Evolutionary conservation across 2,113 vertebrate genomes (phyloP).

Genomic region (Gorsachius goisagi): DNA sequence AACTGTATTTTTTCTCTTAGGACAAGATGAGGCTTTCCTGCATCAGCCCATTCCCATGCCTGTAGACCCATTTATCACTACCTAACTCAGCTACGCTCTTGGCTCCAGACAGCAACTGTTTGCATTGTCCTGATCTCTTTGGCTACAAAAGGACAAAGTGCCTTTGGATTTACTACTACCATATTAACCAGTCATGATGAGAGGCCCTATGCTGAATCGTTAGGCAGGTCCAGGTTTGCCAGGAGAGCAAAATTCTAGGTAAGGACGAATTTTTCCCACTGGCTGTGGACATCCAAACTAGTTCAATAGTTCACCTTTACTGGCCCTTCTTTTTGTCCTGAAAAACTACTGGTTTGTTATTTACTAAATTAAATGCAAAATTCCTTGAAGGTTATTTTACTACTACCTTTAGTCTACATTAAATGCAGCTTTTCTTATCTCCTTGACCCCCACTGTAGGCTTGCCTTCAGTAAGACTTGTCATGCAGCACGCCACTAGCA

Average conservation of each 20-base stretch:
- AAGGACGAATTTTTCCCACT: neutral
- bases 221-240: neutral
- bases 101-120: neutral
- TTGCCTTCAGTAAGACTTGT: neutral
- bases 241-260: neutral
- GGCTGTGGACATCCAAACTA: neutral
- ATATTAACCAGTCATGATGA: neutral
- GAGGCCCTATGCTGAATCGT: neutral
- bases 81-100: neutral
- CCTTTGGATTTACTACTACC: neutral
- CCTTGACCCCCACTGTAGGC: neutral
- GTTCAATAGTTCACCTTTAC: neutral
- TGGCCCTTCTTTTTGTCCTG: neutral
- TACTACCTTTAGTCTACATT: neutral
- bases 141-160: neutral
- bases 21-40: neutral
- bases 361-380: neutral
- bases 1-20: fast-evolving
- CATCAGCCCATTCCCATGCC: neutral
- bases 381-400: neutral
- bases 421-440: neutral
- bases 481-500: neutral
- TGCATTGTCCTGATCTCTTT: neutral
- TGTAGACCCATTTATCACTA: neutral
- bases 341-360: neutral